Evolutionary conservation across 2,888 invertebrate species (phyloP), one percentile per base, ranked within the genome.

Genomic region (Pharmacophagus antenor): DNA sequence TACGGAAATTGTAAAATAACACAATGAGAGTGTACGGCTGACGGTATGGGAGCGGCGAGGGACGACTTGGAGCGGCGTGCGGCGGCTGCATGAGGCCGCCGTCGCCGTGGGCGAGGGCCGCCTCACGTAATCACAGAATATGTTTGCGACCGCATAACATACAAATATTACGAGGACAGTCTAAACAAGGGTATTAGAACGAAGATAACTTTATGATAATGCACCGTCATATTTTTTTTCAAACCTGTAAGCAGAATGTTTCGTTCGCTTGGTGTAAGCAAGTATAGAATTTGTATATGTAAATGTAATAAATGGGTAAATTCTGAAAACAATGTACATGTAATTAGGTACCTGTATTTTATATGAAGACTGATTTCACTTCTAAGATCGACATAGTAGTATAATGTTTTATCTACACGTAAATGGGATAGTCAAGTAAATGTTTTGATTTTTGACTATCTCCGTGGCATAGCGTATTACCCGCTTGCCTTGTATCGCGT

Each of bases 131-230:
- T 61, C 60, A 61, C 56, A 47, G 21, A 47, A 31, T 22, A 20
- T 61, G 56, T 61, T 61, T 61, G 60, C 56, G 60, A 56, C 50
- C 46, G 58, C 52, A 61, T 55, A 56, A 31, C 60, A 61, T 61
- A 51, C 56, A 56, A 61, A 61, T 61, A 61, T 56, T 61, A 56
- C 25, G 51, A 51, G 21, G 46, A 61, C 51, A 56, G 60, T 61
- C 60, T 41, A 61, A 61, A 61, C 60, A 61, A 51, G 56, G 60
- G 60, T 37, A 56, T 51, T 44, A 37, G 17, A 61, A 61, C 49
- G 31, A 46, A 37, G 51, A 56, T 56, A 55, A 42, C 44, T 54
- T 41, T 27, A 21, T 31, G 31, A 21, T 27, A 46, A 46, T 50
- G 20, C 44, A 21, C 23, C 44, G 15, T 41, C 7, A 27, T 7